Evolutionary conservation across 23 tunicate genomes (phyloP), one percentile per base, ranked within the genome.

Genomic region (Ascidia mentula): DNA sequence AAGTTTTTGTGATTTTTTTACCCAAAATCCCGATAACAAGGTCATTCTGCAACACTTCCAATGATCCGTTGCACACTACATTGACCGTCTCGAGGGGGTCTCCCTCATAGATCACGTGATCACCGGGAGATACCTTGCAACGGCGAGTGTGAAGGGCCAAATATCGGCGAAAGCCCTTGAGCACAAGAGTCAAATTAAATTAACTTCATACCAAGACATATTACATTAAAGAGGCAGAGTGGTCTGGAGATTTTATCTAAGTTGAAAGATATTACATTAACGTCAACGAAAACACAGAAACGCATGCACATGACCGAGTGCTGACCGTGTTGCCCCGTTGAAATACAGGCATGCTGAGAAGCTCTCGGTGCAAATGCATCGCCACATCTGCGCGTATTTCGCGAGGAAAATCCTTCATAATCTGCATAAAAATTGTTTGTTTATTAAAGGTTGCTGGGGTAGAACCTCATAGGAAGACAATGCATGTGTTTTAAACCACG

Each of bases 331-430:
- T 17, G 8, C 88, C 81, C 20, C 78, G 34, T 7, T 34, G 65
- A 61, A 85, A 85, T 20, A 80, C 77, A 0, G 89, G 90, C 36
- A 89, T 76, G 40, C 80, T 80, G 32, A 90, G 53, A 65, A 90
- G 34, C 18, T 90, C 89, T 70, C 32, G 36, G 73, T 90, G 83
- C 0, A 90, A 37, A 35, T 90, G 96, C 80, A 85, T 76, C 3
- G 84, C 73, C 34, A 90, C 83, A 34, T 90, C 96, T 0, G 86
- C 82, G 28, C 74, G 85, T 31, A 90, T 42, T 70, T 85, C 81
- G 12, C 40, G 61, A 4, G 96, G 86, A 65, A 90, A 80, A 28
- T 86, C 82, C 74, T 80, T 87, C 77, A 85, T 74, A n/a, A 87
- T 85, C 86, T 90, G 80, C 37, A 60, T 1, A 4, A 69, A 32